Evolutionary conservation across 2,113 vertebrate genomes (phyloP).

Genomic region (Apus apus): DNA sequence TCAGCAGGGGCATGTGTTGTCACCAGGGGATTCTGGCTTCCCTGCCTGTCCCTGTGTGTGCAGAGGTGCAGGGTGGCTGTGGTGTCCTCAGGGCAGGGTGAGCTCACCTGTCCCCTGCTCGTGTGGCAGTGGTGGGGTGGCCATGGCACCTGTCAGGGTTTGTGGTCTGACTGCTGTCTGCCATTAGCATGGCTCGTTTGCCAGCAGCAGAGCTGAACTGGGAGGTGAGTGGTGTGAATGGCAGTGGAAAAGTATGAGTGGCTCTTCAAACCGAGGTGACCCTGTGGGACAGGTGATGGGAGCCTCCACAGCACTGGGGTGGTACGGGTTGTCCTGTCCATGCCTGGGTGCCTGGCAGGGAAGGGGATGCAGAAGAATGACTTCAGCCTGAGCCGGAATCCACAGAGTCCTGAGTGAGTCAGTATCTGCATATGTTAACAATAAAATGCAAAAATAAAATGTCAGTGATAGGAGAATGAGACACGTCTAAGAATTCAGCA

Average conservation of each 20-base stretch:
- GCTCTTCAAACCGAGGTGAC: neutral
- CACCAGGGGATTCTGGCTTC: neutral
- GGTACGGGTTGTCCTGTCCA: neutral
- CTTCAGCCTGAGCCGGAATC: neutral
- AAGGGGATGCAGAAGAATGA: neutral
- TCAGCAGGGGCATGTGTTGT: neutral
- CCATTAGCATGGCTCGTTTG: rapidly evolving
- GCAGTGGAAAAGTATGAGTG: neutral
- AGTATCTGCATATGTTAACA: conserved; percentile 11
- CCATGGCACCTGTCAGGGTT: rapidly evolving
- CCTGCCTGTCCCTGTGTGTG: neutral
- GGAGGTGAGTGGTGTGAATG: neutral
- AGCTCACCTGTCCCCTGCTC: neutral
- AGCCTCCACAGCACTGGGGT: neutral
- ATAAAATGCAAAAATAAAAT: conserved; percentile 24
- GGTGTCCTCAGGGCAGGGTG: neutral
- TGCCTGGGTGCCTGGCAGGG: neutral
- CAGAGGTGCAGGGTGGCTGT: neutral
- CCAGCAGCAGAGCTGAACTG: neutral
- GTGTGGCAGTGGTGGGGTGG: neutral
- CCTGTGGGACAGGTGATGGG: rapidly evolving
- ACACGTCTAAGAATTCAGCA: neutral
- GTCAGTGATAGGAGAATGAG: conserved; percentile 28
- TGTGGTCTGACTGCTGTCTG: neutral
- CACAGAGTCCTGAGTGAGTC: neutral